Evolutionary conservation across 2,888 invertebrate genomes (phyloP), one percentile per base, ranked within the genome.

Genomic region (Apotomis turbidana): DNA sequence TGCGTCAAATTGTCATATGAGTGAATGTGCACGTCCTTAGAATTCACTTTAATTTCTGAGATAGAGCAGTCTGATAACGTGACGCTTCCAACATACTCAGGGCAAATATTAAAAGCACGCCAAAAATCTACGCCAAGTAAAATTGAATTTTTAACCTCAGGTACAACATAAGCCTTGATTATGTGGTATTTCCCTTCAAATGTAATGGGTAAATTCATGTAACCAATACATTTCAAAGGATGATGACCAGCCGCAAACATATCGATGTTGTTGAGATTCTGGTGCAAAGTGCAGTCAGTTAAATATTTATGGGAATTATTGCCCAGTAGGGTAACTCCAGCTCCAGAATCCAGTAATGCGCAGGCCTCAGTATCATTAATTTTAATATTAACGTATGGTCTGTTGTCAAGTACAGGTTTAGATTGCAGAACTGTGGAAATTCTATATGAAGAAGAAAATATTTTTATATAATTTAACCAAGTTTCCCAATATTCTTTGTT

Each of bases 181-280:
- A 57, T 36, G 10, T 57, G 66, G 4, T 9, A 1, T n/a, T 57
- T 55, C 1, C 13, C 41, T 41, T 41, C n/a, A 49, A 66, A 57
- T 1, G 55, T 12, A 6, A 66, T 12, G 3, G 64, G 64, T 44
- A 66, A 8, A 4, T 55, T 1, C 10, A 66, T 66, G 5, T 9
- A 12, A 0, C 66, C 66, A 12, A 57, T 10, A 49, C 57, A 57
- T 6, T 46, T 8, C 36, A 66, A 27, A 0, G 5, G 27, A 6
- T 66, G 66, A 12, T 57, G 57, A 8, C 66, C 66, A 3, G 66
- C 57, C 10, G 66, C 64, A 4, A 46, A 36, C 5, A 58, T 41
- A 8, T 54, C 9, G 3, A 54, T 13, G n/a, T 49, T 27, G 38
- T 63, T 15, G 1, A 15, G 15, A 15, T 15, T 15, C 15, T 15